Evolutionary conservation across 2,888 invertebrate genomes (phyloP), one percentile per base, ranked within the genome.

Genomic region (Euplexia lucipara): DNA sequence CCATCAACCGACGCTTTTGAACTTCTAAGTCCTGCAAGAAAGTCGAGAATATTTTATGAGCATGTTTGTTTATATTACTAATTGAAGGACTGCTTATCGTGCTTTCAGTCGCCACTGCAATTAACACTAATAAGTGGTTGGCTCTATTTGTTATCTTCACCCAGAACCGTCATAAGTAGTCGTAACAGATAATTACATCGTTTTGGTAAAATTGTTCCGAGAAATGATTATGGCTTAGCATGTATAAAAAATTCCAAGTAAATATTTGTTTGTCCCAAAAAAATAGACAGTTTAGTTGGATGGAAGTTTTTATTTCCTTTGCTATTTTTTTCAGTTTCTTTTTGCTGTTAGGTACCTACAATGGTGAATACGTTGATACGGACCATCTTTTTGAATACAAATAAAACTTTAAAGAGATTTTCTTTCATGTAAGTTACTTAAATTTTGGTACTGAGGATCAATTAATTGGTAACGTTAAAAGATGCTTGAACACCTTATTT

Each of bases 1-100:
- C 98, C 83, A 97, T 96, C 65, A 98, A 95, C 86, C 97, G 96
- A 75, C 97, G 96, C 84, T 97, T 96, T 88, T 98, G 97, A 58
- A 96, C 97, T 92, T 98, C 98, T 85, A 98, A 94, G 83, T 97
- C 97, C 92, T 98, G 97, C 45, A 92, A 93, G 70, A 54, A 69
- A 66, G 65, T 53, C 64, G 44, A 75, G 39, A 53, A 54, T 16
- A 41, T 16, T 57, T n/a, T 7, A 41, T 65, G 8, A 61, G n/a
- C n/a, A 34, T 65, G 10, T 42, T 66, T 51, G 16, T 62, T 60
- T 72, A 34, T 48, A 58, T 51, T 37, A 41, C 1, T n/a, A 49
- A 35, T 12, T 35, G 12, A 42, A 14, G 48, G 16, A 35, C 45
- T 49, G 39, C 57, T 85, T 84, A 85, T 86, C 85, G 56, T 61